Evolutionary conservation across 1,140 invertebrate species (phyloP).

Genomic region (Eriocheir sinensis): DNA sequence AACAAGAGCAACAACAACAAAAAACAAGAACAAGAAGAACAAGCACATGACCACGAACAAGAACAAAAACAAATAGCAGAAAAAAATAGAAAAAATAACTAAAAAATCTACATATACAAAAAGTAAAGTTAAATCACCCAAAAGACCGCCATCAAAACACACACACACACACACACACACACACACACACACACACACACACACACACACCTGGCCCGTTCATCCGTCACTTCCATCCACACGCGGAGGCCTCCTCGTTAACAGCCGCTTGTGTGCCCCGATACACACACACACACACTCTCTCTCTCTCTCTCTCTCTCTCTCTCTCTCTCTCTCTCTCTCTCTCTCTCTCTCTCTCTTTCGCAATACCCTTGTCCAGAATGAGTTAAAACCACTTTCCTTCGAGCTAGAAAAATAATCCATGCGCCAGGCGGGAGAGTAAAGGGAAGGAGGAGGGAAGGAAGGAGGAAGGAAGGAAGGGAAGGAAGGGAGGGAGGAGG

Average conservation of each 20-base stretch:
- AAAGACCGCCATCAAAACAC: too few species aligned
- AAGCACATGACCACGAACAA: too few species aligned
- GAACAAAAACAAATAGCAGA: too few species aligned
- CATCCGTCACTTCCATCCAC: background rate
- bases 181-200: background rate
- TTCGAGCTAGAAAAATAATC: conserved; percentile 1
- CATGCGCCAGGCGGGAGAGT: background rate
- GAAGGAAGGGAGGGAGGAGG: background rate
- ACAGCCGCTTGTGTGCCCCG: too few species aligned
- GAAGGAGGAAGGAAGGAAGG: background rate
- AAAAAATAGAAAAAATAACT: too few species aligned
- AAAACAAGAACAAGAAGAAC: too few species aligned
- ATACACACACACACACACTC: background rate
- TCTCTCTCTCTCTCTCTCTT: background rate
- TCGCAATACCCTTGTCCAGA: background rate
- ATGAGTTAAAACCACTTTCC: conserved; percentile 7
- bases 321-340: conserved; percentile 22
- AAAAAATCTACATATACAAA: too few species aligned
- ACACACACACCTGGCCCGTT: background rate
- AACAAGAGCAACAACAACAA: too few species aligned
- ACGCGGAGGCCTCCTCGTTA: too few species aligned
- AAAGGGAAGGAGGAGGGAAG: background rate
- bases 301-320: conserved; percentile 22
- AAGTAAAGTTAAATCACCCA: too few species aligned
- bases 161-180: too few species aligned